Base-by-base conservation (phyloP, 92 coral and sea anemone species). In the Porites divaricata region DNA sequence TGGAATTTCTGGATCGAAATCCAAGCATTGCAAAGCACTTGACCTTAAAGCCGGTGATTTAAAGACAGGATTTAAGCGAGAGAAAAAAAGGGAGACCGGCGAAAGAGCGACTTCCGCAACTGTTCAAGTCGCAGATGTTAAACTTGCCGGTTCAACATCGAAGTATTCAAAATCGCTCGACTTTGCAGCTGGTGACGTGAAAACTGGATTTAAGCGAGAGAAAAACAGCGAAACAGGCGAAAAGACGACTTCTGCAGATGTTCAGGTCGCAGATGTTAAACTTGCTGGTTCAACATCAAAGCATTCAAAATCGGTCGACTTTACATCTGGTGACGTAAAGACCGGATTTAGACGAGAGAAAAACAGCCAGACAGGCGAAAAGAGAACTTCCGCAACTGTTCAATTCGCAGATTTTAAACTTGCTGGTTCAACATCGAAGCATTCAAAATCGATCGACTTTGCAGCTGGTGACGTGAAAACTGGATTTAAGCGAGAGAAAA, bases 1-100 rank as follows among this genome's bases (percentile, higher is more conserved):
- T 8, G 76, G 23, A 59, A 9, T 84, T 64, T 53, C 85, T 59
- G 89, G 71, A 15, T 56, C 91, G 11, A 88, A 75, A 52, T 88
- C 91, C 3, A 24, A 54, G 64, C 17, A 74, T 74, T 53, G 15
- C 8, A 74, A 16, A 53, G 26, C 78, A 11, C 7, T 74, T 14
- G 64, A 84, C 17, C 49, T 75, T 7, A 4, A 66, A 65, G 87
- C 87, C 12, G 80, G 80, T 24, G 73, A 80, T 66, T 2, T 80
- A 1, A 71, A 67, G 14, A 65, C 72, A 48, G 73, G 84, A 50
- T 24, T 80, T 52, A 80, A 80, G 50, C 62, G 14, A 65, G 74
- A 63, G 64, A 80, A 35, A 49, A 57, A 80, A 51, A 71, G 50
- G 23, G 16, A 79, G 59, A 79, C 74, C 65, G 84, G 63, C 20